Percentiles rank a stretch among this genome's conserved stretches.
phyloP scores from a whole-genome alignment of 2,113 vertebrate species.

The Oxygymnocypris stewartii region DNA sequence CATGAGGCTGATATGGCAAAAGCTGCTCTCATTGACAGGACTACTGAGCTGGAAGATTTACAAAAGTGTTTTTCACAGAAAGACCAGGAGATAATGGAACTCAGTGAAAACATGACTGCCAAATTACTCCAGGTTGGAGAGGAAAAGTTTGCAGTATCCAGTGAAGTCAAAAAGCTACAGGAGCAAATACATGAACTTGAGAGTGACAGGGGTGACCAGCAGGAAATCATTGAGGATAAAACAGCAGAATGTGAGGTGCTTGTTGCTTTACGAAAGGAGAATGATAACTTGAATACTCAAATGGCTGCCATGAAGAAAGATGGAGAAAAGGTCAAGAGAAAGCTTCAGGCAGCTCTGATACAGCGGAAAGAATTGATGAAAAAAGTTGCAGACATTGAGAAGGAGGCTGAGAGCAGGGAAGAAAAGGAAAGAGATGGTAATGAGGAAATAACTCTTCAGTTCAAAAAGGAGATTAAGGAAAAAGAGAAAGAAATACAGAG shows the following conservation, averaged over 20 bases:
- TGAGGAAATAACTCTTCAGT: slow-evolving; percentile 37
- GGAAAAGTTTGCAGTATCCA: slow-evolving; percentile 79
- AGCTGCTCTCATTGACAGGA: slow-evolving; percentile 73
- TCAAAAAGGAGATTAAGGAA: slow-evolving; percentile 50
- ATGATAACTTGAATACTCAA: slow-evolving; percentile 69
- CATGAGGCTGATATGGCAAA: slow-evolving; percentile 69
- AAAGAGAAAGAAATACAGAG: slow-evolving; percentile 65
- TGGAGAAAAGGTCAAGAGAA: slow-evolving; percentile 77
- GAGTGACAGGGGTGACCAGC: slow-evolving; percentile 66
- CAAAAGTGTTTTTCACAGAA: slow-evolving; percentile 77
- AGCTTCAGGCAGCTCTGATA: slow-evolving; percentile 86
- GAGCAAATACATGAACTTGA: slow-evolving; percentile 79
- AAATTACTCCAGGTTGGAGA: slow-evolving; percentile 87
- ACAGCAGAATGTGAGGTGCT: slow-evolving; percentile 59
- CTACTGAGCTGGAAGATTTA: slow-evolving; percentile 74
- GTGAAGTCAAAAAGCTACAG: slow-evolving; percentile 82
- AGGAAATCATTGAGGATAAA: slow-evolving; percentile 42
- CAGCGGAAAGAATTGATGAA: slow-evolving; percentile 89
- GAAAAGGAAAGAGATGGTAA: slow-evolving; percentile 47
- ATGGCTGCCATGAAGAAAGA: slow-evolving; percentile 79
- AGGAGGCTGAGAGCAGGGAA: slow-evolving; percentile 63
- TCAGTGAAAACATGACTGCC: slow-evolving; percentile 82
- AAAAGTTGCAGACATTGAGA: slow-evolving; percentile 81
- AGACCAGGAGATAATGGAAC: slow-evolving; percentile 82
- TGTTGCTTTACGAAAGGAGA: slow-evolving; percentile 63